Evolutionary conservation across 2,888 invertebrate species (phyloP).

Genomic region (Tetropium fuscum): DNA sequence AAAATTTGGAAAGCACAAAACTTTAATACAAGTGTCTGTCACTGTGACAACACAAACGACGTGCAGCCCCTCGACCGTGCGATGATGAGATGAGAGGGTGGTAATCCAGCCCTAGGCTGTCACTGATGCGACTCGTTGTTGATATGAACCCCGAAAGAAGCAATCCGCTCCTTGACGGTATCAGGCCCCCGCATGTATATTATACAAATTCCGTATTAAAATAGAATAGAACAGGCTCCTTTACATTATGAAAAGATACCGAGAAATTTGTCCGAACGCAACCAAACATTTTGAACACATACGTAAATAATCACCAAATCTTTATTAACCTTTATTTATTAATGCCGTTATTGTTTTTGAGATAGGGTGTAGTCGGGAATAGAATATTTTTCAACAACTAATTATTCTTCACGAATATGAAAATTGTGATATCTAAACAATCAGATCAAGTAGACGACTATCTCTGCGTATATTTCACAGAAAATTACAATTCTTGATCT

Average conservation of each 20-base stretch:
- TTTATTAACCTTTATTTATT: neutral
- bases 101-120: constrained; percentile 58
- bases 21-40: constrained; percentile 50
- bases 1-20: constrained; percentile 38
- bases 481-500: no score
- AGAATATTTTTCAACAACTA: no score
- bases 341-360: no score
- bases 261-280: neutral
- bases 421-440: no score
- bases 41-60: constrained; percentile 43
- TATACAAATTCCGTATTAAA: constrained; percentile 9
- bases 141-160: constrained; percentile 43
- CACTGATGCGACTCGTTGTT: constrained; percentile 48
- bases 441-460: no score
- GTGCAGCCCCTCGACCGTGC: constrained; percentile 47
- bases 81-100: constrained; percentile 59
- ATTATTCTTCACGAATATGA: no score
- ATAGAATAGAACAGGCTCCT: neutral
- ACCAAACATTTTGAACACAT: no score
- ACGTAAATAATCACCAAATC: neutral
- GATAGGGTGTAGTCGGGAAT: no score
- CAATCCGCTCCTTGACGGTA: constrained; percentile 17
- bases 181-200: constrained; percentile 6
- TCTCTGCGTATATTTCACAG: no score
- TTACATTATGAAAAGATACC: neutral